phyloP scores from a whole-genome alignment of 2,113 vertebrate species.

The Pelobates fuscus region DNA sequence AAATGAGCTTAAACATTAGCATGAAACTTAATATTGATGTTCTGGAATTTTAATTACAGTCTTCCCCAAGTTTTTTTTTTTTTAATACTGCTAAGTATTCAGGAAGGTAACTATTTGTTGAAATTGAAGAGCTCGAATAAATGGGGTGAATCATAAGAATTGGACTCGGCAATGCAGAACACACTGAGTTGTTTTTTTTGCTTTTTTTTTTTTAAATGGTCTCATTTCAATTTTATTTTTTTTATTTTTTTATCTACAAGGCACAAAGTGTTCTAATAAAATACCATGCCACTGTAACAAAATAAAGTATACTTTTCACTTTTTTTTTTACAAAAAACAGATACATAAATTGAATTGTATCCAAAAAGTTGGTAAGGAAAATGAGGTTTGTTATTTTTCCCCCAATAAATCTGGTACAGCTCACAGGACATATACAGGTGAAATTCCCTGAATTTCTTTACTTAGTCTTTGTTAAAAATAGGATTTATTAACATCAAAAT shows the following conservation, averaged over 20 bases:
- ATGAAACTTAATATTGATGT: slow-evolving; percentile 41
- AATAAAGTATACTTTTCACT: neutral
- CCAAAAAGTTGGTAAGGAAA: too few species aligned
- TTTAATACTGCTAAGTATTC: slow-evolving; percentile 7
- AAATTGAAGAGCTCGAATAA: slow-evolving; percentile 23
- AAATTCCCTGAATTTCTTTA: too few species aligned
- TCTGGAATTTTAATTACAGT: slow-evolving; percentile 44
- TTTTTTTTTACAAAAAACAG: neutral
- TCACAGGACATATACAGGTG: too few species aligned
- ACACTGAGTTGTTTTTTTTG: too few species aligned
- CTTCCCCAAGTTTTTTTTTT: slow-evolving; percentile 1
- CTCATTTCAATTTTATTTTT: neutral
- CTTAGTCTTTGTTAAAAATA: too few species aligned
- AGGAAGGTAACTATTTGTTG: slow-evolving; percentile 19
- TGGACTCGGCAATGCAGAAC: too few species aligned
- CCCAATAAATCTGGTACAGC: too few species aligned
- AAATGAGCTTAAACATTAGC: slow-evolving; percentile 41
- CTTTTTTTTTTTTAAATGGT: neutral
- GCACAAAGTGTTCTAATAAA: neutral
- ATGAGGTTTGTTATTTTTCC: too few species aligned
- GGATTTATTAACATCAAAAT: too few species aligned
- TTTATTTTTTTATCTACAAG: neutral
- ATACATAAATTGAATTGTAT: too few species aligned
- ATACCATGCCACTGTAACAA: neutral
- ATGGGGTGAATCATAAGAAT: too few species aligned